These are phyloP conservation scores for Silurus meridionalis DNA, from an alignment of 2,113 vertebrate species.

Conservation along the genomic window DNA sequence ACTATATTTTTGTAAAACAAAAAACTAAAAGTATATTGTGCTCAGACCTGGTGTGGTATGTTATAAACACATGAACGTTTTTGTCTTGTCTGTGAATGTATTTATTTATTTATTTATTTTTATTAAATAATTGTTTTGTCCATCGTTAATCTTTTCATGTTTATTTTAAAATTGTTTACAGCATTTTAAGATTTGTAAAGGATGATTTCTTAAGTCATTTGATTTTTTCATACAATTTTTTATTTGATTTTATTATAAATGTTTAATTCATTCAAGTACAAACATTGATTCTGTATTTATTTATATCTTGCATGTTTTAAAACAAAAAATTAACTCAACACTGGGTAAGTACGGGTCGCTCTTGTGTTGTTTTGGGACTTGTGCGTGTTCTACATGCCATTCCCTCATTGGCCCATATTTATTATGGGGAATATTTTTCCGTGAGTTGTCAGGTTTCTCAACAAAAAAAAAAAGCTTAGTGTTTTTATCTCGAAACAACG, in stretches of 20 bases:
- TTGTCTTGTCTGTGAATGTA: background rate
- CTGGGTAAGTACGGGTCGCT: slow-evolving; percentile 80
- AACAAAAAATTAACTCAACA: slow-evolving; percentile 69
- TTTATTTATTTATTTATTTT: background rate
- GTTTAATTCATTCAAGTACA: slow-evolving; percentile 49
- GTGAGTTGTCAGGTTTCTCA: slow-evolving; percentile 83
- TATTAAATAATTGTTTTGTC: background rate
- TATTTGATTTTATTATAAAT: slow-evolving; percentile 31
- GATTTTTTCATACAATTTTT: background rate
- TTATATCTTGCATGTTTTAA: slow-evolving; percentile 79
- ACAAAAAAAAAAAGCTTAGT: background rate
- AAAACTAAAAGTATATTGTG: no score
- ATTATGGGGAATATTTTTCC: slow-evolving; percentile 82
- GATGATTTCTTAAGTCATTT: background rate
- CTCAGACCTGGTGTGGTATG: background rate
- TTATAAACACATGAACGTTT: background rate
- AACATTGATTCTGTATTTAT: slow-evolving; percentile 83
- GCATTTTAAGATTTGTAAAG: background rate
- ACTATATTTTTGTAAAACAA: background rate
- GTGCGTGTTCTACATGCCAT: slow-evolving; percentile 76
- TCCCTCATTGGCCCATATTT: slow-evolving; percentile 75
- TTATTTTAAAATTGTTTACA: background rate
- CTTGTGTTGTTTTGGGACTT: slow-evolving; percentile 64
- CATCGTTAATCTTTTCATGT: background rate
- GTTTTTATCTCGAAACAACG: background rate